Conservation (phyloP, 2,113 vertebrate species). For the Phaethornis superciliosus region DNA sequence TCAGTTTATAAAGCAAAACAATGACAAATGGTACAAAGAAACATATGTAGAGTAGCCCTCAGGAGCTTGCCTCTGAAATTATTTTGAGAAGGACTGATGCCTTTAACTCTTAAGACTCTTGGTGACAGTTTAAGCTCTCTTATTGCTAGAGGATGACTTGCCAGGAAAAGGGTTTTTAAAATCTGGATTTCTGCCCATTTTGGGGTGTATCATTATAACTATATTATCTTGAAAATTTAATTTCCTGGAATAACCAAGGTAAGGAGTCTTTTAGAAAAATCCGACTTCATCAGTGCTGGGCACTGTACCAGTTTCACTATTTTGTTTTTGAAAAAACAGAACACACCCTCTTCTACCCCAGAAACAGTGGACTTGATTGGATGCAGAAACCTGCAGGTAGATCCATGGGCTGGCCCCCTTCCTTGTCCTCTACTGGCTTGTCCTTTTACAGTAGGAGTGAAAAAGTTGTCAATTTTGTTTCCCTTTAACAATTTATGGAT, state of each 20-base stretch:
- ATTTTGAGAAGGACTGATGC: neutral
- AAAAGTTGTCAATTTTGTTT: neutral
- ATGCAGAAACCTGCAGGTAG: neutral
- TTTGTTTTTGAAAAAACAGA: slow-evolving; percentile 55
- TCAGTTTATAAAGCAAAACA: neutral
- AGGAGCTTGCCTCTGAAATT: neutral
- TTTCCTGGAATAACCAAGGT: slow-evolving; percentile 22
- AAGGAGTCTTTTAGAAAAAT: neutral
- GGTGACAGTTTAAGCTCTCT: neutral
- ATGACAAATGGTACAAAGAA: neutral
- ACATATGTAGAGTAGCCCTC: neutral
- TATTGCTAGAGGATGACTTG: slow-evolving; percentile 7
- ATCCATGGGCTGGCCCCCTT: neutral
- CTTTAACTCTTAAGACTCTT: neutral
- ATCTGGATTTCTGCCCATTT: slow-evolving; percentile 29
- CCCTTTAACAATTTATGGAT: neutral
- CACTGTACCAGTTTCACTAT: neutral
- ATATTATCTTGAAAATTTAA: slow-evolving; percentile 11
- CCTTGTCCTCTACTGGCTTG: neutral
- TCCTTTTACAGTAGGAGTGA: neutral
- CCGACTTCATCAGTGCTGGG: neutral
- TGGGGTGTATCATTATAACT: neutral
- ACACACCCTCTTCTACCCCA: neutral
- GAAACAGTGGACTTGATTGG: neutral
- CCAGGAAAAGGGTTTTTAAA: slow-evolving; percentile 30